A percentile compares a stretch with the other conserved stretches of the same genome.
Conservation (phyloP, 1,140 invertebrate species). For the Andricus grossulariae region DNA sequence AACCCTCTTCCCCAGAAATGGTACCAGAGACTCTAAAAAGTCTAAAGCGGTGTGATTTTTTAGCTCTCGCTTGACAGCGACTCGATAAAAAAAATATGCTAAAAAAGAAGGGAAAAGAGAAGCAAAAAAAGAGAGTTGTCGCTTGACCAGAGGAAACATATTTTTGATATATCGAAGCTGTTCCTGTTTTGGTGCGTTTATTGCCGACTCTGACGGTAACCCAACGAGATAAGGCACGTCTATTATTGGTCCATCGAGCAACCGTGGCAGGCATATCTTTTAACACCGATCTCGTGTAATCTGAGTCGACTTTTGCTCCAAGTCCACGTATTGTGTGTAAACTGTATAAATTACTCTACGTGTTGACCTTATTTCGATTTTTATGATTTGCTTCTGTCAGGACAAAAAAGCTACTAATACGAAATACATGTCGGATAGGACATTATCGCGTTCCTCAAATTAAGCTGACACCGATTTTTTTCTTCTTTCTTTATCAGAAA, state of each 20-base stretch:
- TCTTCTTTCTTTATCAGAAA: too few species aligned
- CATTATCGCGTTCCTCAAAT: too few species aligned
- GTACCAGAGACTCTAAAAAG: neutral
- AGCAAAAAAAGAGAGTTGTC: neutral
- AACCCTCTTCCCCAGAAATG: slow-evolving; percentile 5
- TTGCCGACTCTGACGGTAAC: slow-evolving; percentile 36
- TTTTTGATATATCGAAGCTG: slow-evolving; percentile 38
- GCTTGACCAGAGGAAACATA: slow-evolving; percentile 31
- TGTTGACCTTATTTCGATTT: slow-evolving; percentile 25
- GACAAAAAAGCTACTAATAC: neutral
- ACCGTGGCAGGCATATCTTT: slow-evolving; percentile 22
- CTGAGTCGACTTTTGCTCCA: slow-evolving; percentile 19
- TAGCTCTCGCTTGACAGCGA: slow-evolving; percentile 27
- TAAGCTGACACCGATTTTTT: too few species aligned
- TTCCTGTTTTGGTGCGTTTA: slow-evolving; percentile 51
- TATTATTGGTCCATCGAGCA: slow-evolving; percentile 54
- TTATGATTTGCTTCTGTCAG: neutral
- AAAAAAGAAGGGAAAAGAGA: neutral
- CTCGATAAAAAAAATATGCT: slow-evolving; percentile 37
- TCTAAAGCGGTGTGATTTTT: slow-evolving; percentile 47
- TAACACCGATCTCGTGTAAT: slow-evolving; percentile 27
- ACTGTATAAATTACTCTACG: slow-evolving; percentile 20
- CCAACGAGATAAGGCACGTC: slow-evolving; percentile 51
- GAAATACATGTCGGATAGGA: too few species aligned
- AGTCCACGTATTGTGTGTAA: slow-evolving; percentile 28